phyloP scores from a whole-genome alignment of 1,140 invertebrate species.

The Camponotus floridanus region DNA sequence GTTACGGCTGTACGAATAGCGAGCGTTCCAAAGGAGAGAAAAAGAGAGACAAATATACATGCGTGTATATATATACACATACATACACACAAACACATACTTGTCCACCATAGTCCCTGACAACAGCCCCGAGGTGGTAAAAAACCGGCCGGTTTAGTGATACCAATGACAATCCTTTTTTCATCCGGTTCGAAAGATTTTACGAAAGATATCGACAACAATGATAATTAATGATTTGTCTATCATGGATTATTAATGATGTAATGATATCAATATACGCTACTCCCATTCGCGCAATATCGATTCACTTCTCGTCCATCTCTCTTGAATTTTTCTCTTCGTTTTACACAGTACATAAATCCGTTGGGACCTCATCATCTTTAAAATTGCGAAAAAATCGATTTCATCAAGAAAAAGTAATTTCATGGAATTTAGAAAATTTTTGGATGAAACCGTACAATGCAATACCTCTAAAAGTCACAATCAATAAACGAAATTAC shows the following conservation, averaged over 20 bases:
- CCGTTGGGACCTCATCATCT: constrained; percentile 4
- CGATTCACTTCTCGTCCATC: constrained; percentile 24
- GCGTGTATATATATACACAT: neutral
- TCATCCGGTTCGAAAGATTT: constrained; percentile 54
- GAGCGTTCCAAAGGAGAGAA: constrained; percentile 50
- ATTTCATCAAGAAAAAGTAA: neutral
- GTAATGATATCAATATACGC: constrained; percentile 17
- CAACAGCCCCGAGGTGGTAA: constrained; percentile 63
- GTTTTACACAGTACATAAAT: neutral
- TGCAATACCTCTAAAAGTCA: neutral
- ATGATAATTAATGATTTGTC: constrained; percentile 44
- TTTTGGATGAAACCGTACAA: neutral
- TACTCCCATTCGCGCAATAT: neutral
- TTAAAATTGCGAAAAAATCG: constrained; percentile 28
- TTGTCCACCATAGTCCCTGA: constrained; percentile 43
- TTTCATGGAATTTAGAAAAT: neutral
- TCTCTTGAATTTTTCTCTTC: neutral
- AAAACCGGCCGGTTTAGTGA: constrained; percentile 53
- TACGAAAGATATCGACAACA: constrained; percentile 25
- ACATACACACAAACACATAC: neutral
- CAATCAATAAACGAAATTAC: neutral
- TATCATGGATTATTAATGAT: constrained; percentile 25
- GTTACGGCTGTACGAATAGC: constrained; percentile 74
- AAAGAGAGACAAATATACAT: constrained; percentile 22
- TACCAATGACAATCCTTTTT: constrained; percentile 57